Evolutionary conservation across 2,797 vertebrate species (phyloP).

Genomic region (Smutsia temminckii): DNA sequence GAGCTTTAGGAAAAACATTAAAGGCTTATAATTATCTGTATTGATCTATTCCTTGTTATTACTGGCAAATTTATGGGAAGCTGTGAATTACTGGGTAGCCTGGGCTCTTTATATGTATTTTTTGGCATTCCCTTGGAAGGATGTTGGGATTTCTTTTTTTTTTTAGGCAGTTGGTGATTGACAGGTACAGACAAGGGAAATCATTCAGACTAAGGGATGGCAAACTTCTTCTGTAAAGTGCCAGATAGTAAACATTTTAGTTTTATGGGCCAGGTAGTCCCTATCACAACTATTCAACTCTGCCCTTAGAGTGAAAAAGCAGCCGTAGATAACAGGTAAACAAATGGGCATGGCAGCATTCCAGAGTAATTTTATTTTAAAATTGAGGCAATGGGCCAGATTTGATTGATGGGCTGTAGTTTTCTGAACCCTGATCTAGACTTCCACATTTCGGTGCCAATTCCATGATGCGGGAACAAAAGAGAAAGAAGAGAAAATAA

Average conservation of each 20-base stretch:
- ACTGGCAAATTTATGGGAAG: background rate
- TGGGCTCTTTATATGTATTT: background rate
- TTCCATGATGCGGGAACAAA: background rate
- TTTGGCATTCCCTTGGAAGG: background rate
- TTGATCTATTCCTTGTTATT: background rate
- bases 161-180: conserved; percentile 25
- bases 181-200: background rate
- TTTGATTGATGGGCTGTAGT: background rate
- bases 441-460: background rate
- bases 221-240: background rate
- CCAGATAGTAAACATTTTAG: background rate
- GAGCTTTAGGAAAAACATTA: background rate
- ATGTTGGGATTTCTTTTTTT: background rate
- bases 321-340: background rate
- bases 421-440: background rate
- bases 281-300: background rate
- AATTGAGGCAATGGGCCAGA: background rate
- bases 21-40: background rate
- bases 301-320: background rate
- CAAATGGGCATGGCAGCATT: background rate
- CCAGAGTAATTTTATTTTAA: conserved; percentile 11
- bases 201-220: background rate
- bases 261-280: background rate
- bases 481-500: conserved; percentile 9
- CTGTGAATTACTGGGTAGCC: background rate